A percentile compares a stretch with the other conserved stretches of the same genome.
These are phyloP conservation scores for Acleris sparsana DNA, from an alignment of 2,888 invertebrate genomes.

Conservation along the genomic window DNA sequence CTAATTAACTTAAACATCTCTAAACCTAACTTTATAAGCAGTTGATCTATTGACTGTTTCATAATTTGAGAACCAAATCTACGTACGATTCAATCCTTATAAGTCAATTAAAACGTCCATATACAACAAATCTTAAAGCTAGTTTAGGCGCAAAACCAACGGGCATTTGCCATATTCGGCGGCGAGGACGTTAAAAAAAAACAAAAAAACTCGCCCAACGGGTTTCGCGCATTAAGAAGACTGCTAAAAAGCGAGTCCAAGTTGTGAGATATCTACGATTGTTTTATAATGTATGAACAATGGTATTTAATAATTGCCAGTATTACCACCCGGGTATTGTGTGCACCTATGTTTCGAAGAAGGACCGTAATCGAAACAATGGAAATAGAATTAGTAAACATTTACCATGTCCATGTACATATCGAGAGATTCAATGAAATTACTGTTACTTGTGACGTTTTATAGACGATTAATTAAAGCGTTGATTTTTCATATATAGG, in stretches of 20 bases:
- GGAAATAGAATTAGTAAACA: no score
- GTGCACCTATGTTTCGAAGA: no score
- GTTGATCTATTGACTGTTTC: background rate
- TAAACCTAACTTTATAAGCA: background rate
- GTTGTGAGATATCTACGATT: conserved; percentile 12
- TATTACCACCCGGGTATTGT: no score
- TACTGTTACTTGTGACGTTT: no score
- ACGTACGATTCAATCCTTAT: conserved; percentile 8
- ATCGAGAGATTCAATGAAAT: no score
- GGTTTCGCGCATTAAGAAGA: conserved; percentile 39
- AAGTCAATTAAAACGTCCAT: conserved; percentile 1
- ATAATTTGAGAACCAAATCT: conserved; percentile 11
- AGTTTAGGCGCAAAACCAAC: conserved; percentile 12
- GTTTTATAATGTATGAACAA: background rate
- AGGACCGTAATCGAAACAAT: no score
- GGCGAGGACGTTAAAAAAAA: conserved; percentile 34
- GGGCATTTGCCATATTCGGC: conserved; percentile 39
- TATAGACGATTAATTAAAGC: no score
- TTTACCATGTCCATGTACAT: no score
- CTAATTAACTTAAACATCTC: no score
- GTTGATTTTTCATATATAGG: no score
- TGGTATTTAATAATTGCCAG: background rate
- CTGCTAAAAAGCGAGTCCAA: conserved; percentile 9
- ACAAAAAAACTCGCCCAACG: conserved; percentile 40
- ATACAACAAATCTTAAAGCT: conserved; percentile 8